A percentile compares a stretch with the other conserved stretches of the same genome.
phyloP scores from a whole-genome alignment of 1,140 invertebrate genomes.

The Scylla paramamosain region DNA sequence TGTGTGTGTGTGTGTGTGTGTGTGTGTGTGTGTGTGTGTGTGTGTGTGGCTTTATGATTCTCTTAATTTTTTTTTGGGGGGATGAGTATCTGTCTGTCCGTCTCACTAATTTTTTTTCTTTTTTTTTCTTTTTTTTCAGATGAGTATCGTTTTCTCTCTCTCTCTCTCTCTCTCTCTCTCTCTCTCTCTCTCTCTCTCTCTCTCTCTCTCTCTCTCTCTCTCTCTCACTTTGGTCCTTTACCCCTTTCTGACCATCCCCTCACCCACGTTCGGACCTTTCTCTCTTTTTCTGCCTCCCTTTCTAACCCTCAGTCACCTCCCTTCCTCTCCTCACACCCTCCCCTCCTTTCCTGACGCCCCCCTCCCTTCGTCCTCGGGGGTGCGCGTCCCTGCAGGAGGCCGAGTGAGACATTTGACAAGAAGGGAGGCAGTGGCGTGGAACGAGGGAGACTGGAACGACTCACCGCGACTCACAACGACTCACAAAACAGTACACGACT shows the following conservation, averaged over 20 bases:
- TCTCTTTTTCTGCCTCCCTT: too few relatives aligned
- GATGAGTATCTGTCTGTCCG: too few relatives aligned
- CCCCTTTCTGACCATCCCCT: too few relatives aligned
- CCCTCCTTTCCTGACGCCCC: too few relatives aligned
- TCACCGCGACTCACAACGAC: not conserved
- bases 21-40: too few relatives aligned
- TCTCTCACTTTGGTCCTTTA: not conserved
- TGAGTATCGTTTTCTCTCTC: too few relatives aligned
- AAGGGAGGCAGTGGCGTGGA: constrained; percentile 46
- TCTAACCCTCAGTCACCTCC: not conserved
- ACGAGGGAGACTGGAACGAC: constrained; percentile 3
- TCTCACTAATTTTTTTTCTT: too few relatives aligned
- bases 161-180: too few relatives aligned
- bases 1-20: not conserved
- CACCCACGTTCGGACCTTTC: too few relatives aligned
- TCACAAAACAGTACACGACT: too few relatives aligned
- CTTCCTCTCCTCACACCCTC: not conserved
- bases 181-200: not conserved
- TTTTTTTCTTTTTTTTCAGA: too few relatives aligned
- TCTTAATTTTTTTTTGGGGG: too few relatives aligned
- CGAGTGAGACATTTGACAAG: constrained; percentile 52
- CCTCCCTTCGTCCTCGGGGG: not conserved
- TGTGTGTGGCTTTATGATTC: not conserved
- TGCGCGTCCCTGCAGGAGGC: not conserved
- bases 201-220: not conserved